These are phyloP conservation scores for Metellina segmentata DNA, from an alignment of 2,888 invertebrate species.

Conservation along the genomic window DNA sequence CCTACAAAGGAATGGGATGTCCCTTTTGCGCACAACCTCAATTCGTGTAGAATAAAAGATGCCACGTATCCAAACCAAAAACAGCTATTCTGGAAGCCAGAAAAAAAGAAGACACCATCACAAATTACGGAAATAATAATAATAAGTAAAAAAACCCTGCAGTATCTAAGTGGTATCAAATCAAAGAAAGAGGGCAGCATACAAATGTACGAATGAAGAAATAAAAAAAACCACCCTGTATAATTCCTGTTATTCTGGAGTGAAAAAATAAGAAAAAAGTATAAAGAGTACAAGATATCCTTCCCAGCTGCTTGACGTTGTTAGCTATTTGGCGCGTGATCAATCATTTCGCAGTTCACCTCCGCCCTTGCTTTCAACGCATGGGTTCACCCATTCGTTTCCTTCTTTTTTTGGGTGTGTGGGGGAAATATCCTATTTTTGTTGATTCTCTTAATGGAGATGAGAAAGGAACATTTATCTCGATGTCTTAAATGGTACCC, in stretches of 20 bases:
- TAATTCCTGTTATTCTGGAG: slow-evolving; percentile 49
- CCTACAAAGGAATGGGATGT: too few relatives aligned
- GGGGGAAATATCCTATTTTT: slow-evolving; percentile 2
- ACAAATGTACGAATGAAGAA: not conserved
- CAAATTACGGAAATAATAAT: not conserved
- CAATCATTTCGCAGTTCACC: slow-evolving; percentile 61
- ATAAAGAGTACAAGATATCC: not conserved
- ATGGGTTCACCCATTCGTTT: slow-evolving; percentile 11
- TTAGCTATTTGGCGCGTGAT: slow-evolving; percentile 54
- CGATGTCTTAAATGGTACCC: slow-evolving; percentile 28
- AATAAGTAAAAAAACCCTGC: not conserved
- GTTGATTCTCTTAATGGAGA: slow-evolving; percentile 54
- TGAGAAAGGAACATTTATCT: slow-evolving; percentile 43
- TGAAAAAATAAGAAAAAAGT: not conserved
- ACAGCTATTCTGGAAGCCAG: not conserved
- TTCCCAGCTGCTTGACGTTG: slow-evolving; percentile 45
- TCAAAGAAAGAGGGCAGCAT: slow-evolving; percentile 24
- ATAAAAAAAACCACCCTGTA: slow-evolving; percentile 3
- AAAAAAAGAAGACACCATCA: not conserved
- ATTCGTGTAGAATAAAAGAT: slow-evolving; percentile 4
- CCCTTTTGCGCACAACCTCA: not conserved
- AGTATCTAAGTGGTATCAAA: slow-evolving; percentile 27
- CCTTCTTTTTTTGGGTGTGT: not conserved
- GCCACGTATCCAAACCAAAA: slow-evolving; percentile 13
- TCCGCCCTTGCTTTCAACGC: slow-evolving; percentile 46